Evolutionary conservation across 2,113 vertebrate species (phyloP), one percentile per base, ranked within the genome.

Genomic region (Oryzias javanicus): DNA sequence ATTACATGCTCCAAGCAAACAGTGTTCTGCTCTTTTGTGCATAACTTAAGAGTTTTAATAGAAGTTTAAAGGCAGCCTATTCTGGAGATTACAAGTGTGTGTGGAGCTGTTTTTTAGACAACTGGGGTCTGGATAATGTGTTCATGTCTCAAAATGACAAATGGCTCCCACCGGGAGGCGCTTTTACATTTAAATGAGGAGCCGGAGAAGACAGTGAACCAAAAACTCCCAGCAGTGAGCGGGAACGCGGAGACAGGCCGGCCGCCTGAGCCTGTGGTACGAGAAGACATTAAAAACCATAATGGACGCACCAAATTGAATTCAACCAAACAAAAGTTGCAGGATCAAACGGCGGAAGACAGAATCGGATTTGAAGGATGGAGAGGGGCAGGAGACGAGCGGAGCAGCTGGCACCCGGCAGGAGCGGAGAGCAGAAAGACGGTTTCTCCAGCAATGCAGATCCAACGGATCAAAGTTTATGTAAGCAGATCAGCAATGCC

Each of bases 181-280:
- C 73, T 81, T 85, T 82, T 83, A 83, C 80, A 87, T 88, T 89
- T 83, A 86, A 86, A 86, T 81, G 79, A 86, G 72, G 76, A 88
- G 72, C 79, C 67, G 78, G 47, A 70, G 50, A 82, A 79, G 86
- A 80, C 77, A 79, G 3, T 60, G 67, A 84, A 67, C 20, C 70
- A 60, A 67, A 12, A 68, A 67, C 70, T 68, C 71, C 51, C 74
- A 74, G 70, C 55, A 42, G 52, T 1, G 41, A 74, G 55, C n/a
- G 76, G 69, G 67, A 63, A 42, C 49, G 13, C 61, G 29, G 49
- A 63, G 53, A 55, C 64, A 62, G 59, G 62, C 57, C 49, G 55
- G 63, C 48, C 69, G 49, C 49, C 62, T 14, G 29, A 5, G 49
- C 49, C 14, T 63, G 62, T 49, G 76, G 42, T 35, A 47, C 20